These are phyloP conservation scores for Taenioides sp. DNA, from an alignment of 2,797 vertebrate genomes.

Conservation along the genomic window DNA sequence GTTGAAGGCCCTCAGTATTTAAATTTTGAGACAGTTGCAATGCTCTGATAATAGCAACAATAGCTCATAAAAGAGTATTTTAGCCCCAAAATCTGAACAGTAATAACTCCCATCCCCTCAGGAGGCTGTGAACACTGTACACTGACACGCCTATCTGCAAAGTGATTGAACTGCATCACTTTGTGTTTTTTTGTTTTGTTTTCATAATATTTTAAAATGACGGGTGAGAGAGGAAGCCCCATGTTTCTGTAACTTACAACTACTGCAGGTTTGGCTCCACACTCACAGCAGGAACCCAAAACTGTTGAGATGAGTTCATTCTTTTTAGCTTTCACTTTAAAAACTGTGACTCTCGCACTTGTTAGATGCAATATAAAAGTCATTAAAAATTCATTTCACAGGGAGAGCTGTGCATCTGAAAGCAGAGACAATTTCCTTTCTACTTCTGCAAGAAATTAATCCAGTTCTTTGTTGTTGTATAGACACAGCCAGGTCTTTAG, in stretches of 20 bases:
- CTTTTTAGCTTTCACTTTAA: slow-evolving; percentile 34
- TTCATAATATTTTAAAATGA: slow-evolving; percentile 32
- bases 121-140: slow-evolving; percentile 14
- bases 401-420: slow-evolving; percentile 24
- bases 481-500: not conserved
- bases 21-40: too few relatives aligned
- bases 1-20: too few relatives aligned
- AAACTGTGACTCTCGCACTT: slow-evolving; percentile 29
- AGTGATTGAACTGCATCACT: slow-evolving; percentile 28
- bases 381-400: slow-evolving; percentile 63
- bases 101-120: slow-evolving; percentile 19
- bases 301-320: slow-evolving; percentile 42
- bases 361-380: slow-evolving; percentile 56
- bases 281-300: slow-evolving; percentile 37
- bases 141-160: slow-evolving; percentile 2
- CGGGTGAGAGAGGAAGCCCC: slow-evolving; percentile 20
- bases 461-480: not conserved
- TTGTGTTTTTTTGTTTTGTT: slow-evolving; percentile 20
- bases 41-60: not conserved
- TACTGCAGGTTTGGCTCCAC: slow-evolving; percentile 25
- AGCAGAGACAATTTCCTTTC: slow-evolving; percentile 46
- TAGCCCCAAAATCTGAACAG: slow-evolving; percentile 2
- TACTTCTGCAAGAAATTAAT: slow-evolving; percentile 21
- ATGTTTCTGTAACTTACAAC: slow-evolving; percentile 28
- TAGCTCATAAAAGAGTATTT: not conserved